A percentile compares a stretch with the other conserved stretches of the same genome.
Conservation (phyloP, 2,113 vertebrate species). For the Apeltes quadracus region DNA sequence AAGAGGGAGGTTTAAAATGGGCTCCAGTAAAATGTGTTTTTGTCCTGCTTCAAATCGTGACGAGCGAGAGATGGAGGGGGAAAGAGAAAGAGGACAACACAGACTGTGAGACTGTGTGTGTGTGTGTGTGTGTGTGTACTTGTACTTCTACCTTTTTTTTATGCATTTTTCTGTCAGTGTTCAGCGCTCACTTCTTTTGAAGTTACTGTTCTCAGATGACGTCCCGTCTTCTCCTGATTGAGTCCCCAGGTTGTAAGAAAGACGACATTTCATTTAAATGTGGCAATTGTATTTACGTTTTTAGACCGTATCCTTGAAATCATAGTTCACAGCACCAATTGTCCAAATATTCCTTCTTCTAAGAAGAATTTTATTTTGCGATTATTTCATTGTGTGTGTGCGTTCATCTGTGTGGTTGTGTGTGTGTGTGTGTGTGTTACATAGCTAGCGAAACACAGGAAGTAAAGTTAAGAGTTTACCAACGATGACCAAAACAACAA, state of each 20-base stretch:
- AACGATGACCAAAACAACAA: not conserved
- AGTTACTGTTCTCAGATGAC: not conserved
- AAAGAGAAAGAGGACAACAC: slow-evolving; percentile 6
- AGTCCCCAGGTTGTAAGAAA: not conserved
- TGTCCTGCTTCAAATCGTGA: slow-evolving; percentile 50
- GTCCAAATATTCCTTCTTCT: too few relatives aligned
- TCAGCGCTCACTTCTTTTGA: not conserved
- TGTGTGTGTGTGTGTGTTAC: too few relatives aligned
- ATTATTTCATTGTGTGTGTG: too few relatives aligned
- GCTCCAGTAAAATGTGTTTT: slow-evolving; percentile 52
- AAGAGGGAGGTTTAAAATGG: slow-evolving; percentile 29
- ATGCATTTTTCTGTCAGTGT: not conserved
- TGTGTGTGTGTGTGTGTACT: slow-evolving; percentile 10
- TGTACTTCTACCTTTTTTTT: not conserved
- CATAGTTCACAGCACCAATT: not conserved
- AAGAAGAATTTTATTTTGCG: too few relatives aligned
- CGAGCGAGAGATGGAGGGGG: slow-evolving; percentile 28
- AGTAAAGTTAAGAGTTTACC: not conserved
- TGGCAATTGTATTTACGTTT: too few relatives aligned
- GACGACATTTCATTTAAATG: not conserved
- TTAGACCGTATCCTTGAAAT: too few relatives aligned
- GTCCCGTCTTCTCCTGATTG: not conserved
- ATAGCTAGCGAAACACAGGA: not conserved
- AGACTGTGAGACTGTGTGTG: slow-evolving; percentile 4
- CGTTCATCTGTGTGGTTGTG: too few relatives aligned